A percentile compares a stretch with the other conserved stretches of the same genome.
Conservation (phyloP, 2,888 invertebrate species). For the Pseudococcus jackbeardsleyi region DNA sequence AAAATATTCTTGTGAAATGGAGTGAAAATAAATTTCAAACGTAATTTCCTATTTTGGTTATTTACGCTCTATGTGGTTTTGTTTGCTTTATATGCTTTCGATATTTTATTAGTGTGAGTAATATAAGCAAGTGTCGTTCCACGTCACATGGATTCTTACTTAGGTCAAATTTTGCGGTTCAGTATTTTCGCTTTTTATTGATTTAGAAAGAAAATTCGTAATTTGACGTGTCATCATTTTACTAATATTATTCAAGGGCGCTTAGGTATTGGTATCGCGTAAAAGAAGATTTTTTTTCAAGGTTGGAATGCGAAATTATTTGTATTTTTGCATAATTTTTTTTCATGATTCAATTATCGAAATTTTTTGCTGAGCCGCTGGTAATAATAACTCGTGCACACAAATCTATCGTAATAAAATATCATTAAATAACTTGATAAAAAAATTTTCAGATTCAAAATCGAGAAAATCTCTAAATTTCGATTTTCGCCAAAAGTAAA, state of each 20-base stretch:
- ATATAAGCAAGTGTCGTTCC: background rate
- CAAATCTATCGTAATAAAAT: background rate
- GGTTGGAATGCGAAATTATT: no score
- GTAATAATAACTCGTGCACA: no score
- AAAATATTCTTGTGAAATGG: constrained; percentile 6
- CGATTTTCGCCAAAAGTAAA: background rate
- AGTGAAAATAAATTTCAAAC: constrained; percentile 37
- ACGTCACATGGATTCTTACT: background rate
- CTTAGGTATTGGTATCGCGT: background rate
- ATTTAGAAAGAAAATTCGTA: background rate
- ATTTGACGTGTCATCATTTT: background rate
- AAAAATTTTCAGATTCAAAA: background rate
- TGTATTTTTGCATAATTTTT: no score
- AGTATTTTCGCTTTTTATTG: background rate
- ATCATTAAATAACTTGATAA: background rate
- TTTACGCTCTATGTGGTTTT: constrained; percentile 1
- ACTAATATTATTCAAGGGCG: background rate
- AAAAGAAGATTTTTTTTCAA: no score
- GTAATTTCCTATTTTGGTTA: constrained; percentile 43
- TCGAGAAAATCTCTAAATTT: background rate
- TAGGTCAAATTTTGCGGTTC: constrained; percentile 30
- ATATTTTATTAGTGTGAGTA: background rate
- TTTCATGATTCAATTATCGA: no score
- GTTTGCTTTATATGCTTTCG: constrained; percentile 5
- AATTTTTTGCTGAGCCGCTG: no score